These are phyloP conservation scores for Ectobius pallidus DNA, from an alignment of 2,888 invertebrate genomes.

Conservation along the genomic window DNA sequence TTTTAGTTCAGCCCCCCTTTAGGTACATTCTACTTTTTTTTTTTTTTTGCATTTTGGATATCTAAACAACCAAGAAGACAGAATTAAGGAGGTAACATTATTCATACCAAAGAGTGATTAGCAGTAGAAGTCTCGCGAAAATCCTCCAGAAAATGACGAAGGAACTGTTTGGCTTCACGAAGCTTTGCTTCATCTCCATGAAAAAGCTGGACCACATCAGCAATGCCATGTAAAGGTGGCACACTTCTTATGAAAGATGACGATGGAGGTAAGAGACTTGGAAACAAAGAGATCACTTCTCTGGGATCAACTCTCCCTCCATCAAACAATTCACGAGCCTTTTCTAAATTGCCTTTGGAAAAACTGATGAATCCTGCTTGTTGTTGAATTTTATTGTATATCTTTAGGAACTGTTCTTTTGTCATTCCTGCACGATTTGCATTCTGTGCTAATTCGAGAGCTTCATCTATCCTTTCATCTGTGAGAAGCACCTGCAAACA, in stretches of 20 bases:
- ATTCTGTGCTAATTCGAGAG: slow-evolving; percentile 57
- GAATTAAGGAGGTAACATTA: too few relatives aligned
- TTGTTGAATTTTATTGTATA: slow-evolving; percentile 51
- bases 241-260: slow-evolving; percentile 54
- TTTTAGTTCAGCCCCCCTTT: too few relatives aligned
- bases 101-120: slow-evolving; percentile 29
- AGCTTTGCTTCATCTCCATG: slow-evolving; percentile 50
- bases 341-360: slow-evolving; percentile 54
- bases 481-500: slow-evolving; percentile 34
- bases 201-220: slow-evolving; percentile 55
- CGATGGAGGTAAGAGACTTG: slow-evolving; percentile 53
- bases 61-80: too few relatives aligned
- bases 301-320: slow-evolving; percentile 55
- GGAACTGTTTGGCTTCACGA: slow-evolving; percentile 52
- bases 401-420: slow-evolving; percentile 53
- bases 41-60: too few relatives aligned
- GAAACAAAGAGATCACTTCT: slow-evolving; percentile 58
- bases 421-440: slow-evolving; percentile 52
- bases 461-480: slow-evolving; percentile 54
- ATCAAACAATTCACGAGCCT: slow-evolving; percentile 54
- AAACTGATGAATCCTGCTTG: slow-evolving; percentile 59
- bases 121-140: slow-evolving; percentile 15
- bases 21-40: too few relatives aligned
- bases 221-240: slow-evolving; percentile 57
- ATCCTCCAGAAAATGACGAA: slow-evolving; percentile 48